These are phyloP conservation scores for Ichneumoninae sp. DNA, from an alignment of 2,888 invertebrate genomes.

Conservation along the genomic window DNA sequence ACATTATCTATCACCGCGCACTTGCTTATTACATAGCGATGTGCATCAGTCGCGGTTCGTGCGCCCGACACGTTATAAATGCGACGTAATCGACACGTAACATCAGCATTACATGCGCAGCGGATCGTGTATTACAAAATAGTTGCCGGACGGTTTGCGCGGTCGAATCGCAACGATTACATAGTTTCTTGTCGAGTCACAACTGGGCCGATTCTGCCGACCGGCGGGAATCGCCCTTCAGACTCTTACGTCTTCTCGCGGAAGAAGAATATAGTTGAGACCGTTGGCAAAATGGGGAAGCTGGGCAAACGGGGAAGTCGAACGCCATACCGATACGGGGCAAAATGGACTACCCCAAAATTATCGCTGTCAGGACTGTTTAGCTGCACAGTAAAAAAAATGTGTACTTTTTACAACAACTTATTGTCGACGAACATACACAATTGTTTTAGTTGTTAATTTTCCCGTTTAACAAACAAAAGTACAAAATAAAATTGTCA, in stretches of 20 bases:
- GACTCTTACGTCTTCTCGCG: slow-evolving; percentile 41
- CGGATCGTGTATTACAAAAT: not conserved
- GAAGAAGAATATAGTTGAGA: not conserved
- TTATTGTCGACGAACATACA: too few species aligned
- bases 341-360: too few species aligned
- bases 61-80: not conserved
- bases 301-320: too few species aligned
- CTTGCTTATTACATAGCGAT: not conserved
- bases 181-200: slow-evolving; percentile 23
- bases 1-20: slow-evolving; percentile 12
- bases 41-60: slow-evolving; percentile 11
- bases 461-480: too few species aligned
- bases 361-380: too few species aligned
- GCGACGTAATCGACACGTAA: slow-evolving; percentile 55
- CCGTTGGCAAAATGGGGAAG: too few species aligned
- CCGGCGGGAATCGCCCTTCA: slow-evolving; percentile 51
- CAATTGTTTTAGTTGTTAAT: too few species aligned
- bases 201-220: slow-evolving; percentile 42
- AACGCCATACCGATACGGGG: too few species aligned
- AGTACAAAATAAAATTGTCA: too few species aligned
- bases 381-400: too few species aligned
- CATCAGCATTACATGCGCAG: slow-evolving; percentile 16
- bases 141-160: not conserved
- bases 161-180: slow-evolving; percentile 14
- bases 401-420: too few species aligned